Evolutionary conservation across 2,113 vertebrate genomes (phyloP).

Genomic region (Hippopotamus amphibius): DNA sequence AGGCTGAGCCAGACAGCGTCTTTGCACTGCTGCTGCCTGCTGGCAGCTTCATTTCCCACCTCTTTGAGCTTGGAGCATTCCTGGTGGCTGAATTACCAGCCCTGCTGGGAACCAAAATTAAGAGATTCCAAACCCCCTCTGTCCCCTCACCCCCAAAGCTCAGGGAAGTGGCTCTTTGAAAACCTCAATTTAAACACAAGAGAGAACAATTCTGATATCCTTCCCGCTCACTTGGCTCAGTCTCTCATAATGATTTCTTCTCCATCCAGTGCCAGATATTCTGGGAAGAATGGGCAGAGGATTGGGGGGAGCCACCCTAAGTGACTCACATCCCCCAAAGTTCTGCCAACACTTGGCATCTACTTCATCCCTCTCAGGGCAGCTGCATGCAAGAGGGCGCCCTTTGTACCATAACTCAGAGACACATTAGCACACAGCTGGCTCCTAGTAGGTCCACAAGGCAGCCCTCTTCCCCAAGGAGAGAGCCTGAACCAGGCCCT

Average conservation of each 20-base stretch:
- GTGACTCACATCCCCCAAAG: background rate
- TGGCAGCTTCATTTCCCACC: background rate
- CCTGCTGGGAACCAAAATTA: background rate
- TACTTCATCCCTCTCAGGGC: background rate
- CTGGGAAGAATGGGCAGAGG: background rate
- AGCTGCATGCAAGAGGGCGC: background rate
- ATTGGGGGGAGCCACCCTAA: fast-evolving
- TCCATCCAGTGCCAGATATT: background rate
- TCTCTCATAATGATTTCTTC: background rate
- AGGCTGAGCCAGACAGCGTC: background rate
- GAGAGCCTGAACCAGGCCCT: background rate
- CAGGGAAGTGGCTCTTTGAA: background rate
- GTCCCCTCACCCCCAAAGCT: background rate
- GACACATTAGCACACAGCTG: background rate
- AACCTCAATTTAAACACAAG: background rate
- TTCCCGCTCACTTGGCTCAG: background rate
- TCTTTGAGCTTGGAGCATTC: background rate
- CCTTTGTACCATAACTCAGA: fast-evolving
- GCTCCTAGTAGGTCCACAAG: fast-evolving
- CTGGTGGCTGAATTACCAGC: constrained; percentile 44
- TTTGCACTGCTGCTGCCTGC: background rate
- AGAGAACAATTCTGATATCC: background rate
- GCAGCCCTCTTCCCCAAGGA: fast-evolving
- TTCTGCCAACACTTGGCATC: background rate
- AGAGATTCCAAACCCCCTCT: background rate